Percentiles rank a stretch among this genome's conserved stretches.
These are phyloP conservation scores for Psilanteris sp. DNA, from an alignment of 1,140 invertebrate species.

Conservation along the genomic window DNA sequence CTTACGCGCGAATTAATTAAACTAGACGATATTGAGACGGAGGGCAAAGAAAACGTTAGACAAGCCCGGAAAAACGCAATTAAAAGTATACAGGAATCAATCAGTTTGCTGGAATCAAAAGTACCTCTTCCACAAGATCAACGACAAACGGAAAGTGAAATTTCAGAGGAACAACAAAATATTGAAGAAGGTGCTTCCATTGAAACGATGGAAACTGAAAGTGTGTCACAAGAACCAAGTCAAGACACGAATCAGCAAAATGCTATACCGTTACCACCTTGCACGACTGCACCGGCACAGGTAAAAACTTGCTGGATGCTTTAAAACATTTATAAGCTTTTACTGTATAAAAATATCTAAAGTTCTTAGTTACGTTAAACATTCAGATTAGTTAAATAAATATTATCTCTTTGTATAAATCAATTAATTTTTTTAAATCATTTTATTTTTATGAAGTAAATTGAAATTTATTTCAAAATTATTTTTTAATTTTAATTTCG, in stretches of 20 bases:
- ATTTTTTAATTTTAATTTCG: no score
- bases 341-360: no score
- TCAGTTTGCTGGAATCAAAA: slow-evolving; percentile 89
- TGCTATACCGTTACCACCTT: slow-evolving; percentile 56
- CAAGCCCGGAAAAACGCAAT: slow-evolving; percentile 92
- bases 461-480: no score
- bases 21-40: slow-evolving; percentile 94
- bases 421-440: no score
- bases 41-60: slow-evolving; percentile 93
- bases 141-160: slow-evolving; percentile 22
- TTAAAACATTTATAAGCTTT: no score
- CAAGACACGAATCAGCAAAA: slow-evolving; percentile 1
- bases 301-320: slow-evolving; percentile 1
- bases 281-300: slow-evolving; percentile 20
- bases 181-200: neutral
- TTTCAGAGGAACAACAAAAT: neutral
- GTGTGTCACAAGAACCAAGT: slow-evolving; percentile 1
- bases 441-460: no score
- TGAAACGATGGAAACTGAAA: slow-evolving; percentile 40
- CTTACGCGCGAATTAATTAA: slow-evolving; percentile 94
- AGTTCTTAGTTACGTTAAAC: no score
- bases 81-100: slow-evolving; percentile 91
- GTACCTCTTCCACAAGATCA: slow-evolving; percentile 70
- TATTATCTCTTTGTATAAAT: no score
- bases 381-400: no score